Base-by-base conservation (phyloP, 2,888 invertebrate genomes). In the Syritta pipiens region DNA sequence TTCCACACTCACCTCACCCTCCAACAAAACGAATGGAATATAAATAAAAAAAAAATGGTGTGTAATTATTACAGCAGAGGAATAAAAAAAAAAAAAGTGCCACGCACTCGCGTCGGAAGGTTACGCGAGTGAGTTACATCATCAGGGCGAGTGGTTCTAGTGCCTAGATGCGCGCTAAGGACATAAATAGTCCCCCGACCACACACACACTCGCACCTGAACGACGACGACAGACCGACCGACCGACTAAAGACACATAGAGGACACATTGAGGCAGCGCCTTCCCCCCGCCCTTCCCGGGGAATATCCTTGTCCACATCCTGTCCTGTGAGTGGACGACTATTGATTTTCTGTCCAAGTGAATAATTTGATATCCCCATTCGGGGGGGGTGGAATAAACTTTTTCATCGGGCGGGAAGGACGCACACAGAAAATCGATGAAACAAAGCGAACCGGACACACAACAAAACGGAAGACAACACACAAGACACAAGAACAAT, bases 271-370 rank as follows among this genome's bases (percentile, higher is more conserved):
- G 24, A 59, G 59, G 44, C n/a, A n/a, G n/a, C n/a, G n/a, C 17
- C 46, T 46, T 32, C 17, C 59, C 24, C 30, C 30, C 28, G n/a
- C 22, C 48, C 60, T 24, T 20, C 37, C 53, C 46, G 48, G 48
- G 22, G n/a, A 37, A 67, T 46, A 60, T 40, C 75, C 62, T 35
- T 57, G 69, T 57, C 55, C 60, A 76, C 62, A 49, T 69, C 32
- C 62, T 69, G 55, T 28, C 49, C 22, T 30, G 35, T n/a, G n/a
- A 57, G 48, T 42, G 57, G 48, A 57, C 32, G 48, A n/a, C 42
- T 76, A 69, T 69, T 76, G 69, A 76, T 68, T 76, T 76, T 57
- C 62, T 76, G 62, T 69, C 48, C 51, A 62, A 55, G 51, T 76
- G 62, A 76, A 76, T 76, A 69, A 69, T 76, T 69, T 76, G 76